A percentile compares a stretch with the other conserved stretches of the same genome.
phyloP scores from a whole-genome alignment of 2,113 vertebrate species.

The Aspiorhynchus laticeps region DNA sequence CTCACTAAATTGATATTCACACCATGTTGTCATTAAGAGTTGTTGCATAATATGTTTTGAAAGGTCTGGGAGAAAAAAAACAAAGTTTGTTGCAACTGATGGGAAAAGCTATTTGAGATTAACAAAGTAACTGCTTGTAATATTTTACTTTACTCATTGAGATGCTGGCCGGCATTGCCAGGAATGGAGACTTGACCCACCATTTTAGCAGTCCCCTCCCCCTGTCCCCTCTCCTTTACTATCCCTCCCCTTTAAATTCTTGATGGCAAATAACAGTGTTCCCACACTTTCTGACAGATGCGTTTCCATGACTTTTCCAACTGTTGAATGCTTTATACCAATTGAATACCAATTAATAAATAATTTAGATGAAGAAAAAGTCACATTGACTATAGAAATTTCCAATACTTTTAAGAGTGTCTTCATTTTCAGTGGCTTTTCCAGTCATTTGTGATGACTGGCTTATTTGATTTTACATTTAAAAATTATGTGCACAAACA shows the following conservation, averaged over 20 bases:
- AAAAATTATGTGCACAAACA: background rate
- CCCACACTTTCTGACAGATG: background rate
- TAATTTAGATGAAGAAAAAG: background rate
- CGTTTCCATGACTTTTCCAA: constrained; percentile 2
- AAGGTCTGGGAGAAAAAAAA: background rate
- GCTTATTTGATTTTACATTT: background rate
- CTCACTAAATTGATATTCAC: constrained; percentile 36
- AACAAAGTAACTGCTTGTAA: constrained; percentile 25
- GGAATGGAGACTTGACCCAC: constrained; percentile 12
- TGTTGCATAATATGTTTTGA: background rate
- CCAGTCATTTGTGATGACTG: background rate
- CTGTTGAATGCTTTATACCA: background rate
- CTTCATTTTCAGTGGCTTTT: background rate
- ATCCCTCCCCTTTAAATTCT: constrained; percentile 35
- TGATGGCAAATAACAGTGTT: background rate
- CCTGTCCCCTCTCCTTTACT: constrained; percentile 33
- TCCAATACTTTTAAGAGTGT: background rate
- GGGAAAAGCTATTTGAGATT: background rate
- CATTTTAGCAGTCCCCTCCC: background rate
- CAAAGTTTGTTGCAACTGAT: background rate
- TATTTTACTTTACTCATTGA: background rate
- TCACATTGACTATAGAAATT: background rate
- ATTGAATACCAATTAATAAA: background rate
- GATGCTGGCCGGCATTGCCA: background rate
- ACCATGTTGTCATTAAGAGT: constrained; percentile 9